Evolutionary conservation across 2,888 invertebrate genomes (phyloP).

Genomic region (Patella caerulea): DNA sequence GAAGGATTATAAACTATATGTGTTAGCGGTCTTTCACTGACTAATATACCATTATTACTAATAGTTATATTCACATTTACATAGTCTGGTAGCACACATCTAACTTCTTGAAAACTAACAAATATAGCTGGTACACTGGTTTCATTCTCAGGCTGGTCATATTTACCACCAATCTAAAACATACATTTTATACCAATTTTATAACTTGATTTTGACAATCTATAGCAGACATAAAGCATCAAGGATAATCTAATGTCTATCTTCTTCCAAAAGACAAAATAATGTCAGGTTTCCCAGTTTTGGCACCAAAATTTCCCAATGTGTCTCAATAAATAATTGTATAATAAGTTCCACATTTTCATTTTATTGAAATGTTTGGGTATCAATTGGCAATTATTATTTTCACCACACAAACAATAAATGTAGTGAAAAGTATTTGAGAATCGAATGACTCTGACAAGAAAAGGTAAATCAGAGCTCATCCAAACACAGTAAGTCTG

Average conservation of each 20-base stretch:
- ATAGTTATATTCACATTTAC: conserved; percentile 29
- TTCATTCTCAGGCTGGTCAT: conserved; percentile 12
- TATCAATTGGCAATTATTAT: no score
- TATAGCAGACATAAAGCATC: no score
- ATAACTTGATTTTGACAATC: no score
- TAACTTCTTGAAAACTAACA: conserved; percentile 32
- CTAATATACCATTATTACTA: conserved; percentile 26
- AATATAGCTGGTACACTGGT: conserved; percentile 28
- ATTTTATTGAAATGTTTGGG: no score
- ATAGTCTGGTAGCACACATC: conserved; percentile 26
- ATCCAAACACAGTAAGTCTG: no score
- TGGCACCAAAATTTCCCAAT: neutral
- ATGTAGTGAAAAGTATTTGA: no score
- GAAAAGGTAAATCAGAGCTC: no score
- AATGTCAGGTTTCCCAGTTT: neutral
- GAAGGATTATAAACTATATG: conserved; percentile 28
- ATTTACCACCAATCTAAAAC: conserved; percentile 16
- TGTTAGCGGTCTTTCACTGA: conserved; percentile 10
- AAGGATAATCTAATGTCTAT: no score
- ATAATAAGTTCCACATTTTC: no score
- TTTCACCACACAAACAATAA: no score
- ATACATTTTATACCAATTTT: no score
- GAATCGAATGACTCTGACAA: no score
- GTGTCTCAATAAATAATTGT: neutral
- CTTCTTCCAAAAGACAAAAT: neutral